phyloP scores from a whole-genome alignment of 2,797 vertebrate genomes.

The Taeniopygia guttata region DNA sequence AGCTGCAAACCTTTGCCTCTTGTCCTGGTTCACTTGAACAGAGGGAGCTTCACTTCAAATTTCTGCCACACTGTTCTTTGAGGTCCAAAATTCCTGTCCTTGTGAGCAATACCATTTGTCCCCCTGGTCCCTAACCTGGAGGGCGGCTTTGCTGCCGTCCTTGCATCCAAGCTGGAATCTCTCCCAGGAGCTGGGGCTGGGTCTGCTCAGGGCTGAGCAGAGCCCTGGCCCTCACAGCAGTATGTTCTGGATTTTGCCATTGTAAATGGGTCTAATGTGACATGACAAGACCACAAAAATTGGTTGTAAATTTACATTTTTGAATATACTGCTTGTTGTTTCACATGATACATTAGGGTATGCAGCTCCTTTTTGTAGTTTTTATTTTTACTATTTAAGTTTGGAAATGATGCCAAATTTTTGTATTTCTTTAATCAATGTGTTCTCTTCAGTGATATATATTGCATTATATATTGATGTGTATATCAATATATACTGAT shows the following conservation, averaged over 20 bases:
- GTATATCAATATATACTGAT: slow-evolving; percentile 85
- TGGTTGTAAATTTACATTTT: slow-evolving; percentile 84
- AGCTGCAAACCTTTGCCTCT: slow-evolving; percentile 71
- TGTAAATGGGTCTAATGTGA: slow-evolving; percentile 83
- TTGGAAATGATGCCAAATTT: slow-evolving; percentile 88
- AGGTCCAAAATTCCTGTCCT: slow-evolving; percentile 72
- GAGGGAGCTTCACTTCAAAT: slow-evolving; percentile 69
- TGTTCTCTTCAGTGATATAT: slow-evolving; percentile 85
- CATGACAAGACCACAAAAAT: slow-evolving; percentile 78
- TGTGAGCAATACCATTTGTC: slow-evolving; percentile 46
- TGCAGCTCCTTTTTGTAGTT: slow-evolving; percentile 83
- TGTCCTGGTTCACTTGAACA: slow-evolving; percentile 79
- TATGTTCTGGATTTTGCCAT: slow-evolving; percentile 77
- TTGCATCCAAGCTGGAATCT: slow-evolving; percentile 55
- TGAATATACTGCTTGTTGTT: slow-evolving; percentile 82
- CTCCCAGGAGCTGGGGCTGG: slow-evolving; percentile 54
- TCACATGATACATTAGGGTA: slow-evolving; percentile 83
- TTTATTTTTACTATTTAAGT: slow-evolving; percentile 88
- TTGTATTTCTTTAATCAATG: slow-evolving; percentile 87
- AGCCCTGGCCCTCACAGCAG: slow-evolving; percentile 61
- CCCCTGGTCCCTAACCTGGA: slow-evolving; percentile 50
- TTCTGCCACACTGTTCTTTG: slow-evolving; percentile 68
- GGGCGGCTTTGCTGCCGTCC: background rate
- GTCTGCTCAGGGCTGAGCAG: slow-evolving; percentile 54
- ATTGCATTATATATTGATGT: slow-evolving; percentile 87